Conservation (phyloP, 2,888 invertebrate genomes). For the Scelioninae gen. 1 region DNA sequence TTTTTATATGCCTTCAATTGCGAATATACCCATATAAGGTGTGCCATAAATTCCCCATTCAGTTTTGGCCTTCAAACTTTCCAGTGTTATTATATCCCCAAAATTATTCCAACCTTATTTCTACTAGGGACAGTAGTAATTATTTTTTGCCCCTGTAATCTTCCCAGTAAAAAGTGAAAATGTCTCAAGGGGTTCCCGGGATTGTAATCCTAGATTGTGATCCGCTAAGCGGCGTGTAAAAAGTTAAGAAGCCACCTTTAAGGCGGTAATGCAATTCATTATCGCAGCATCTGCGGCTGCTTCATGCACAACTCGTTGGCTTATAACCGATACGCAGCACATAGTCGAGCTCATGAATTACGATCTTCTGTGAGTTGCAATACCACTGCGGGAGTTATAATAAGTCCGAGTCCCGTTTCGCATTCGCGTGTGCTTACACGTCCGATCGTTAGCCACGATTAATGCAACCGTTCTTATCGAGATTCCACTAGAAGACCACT, state of each 20-base stretch:
- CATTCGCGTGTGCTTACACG: constrained; percentile 64
- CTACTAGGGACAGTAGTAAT: no score
- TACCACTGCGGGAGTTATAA: constrained; percentile 73
- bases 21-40: no score
- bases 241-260: constrained; percentile 69
- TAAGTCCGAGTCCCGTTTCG: constrained; percentile 75
- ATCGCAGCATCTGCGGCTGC: constrained; percentile 73
- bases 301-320: constrained; percentile 52
- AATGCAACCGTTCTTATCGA: constrained; percentile 54
- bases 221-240: constrained; percentile 57
- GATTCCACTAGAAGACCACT: constrained; percentile 41
- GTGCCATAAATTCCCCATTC: no score
- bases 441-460: constrained; percentile 61
- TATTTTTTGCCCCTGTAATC: constrained; percentile 20
- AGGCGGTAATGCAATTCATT: constrained; percentile 75
- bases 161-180: constrained; percentile 32
- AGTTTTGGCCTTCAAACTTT: no score
- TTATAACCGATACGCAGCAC: constrained; percentile 63
- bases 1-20: no score
- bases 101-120: no score
- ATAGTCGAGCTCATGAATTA: constrained; percentile 70
- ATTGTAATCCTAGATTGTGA: constrained; percentile 39
- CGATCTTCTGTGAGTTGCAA: constrained; percentile 69
- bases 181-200: constrained; percentile 40
- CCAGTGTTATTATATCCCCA: no score